phyloP scores from a whole-genome alignment of 2,113 vertebrate genomes.

The Neotragus pygmaeus region DNA sequence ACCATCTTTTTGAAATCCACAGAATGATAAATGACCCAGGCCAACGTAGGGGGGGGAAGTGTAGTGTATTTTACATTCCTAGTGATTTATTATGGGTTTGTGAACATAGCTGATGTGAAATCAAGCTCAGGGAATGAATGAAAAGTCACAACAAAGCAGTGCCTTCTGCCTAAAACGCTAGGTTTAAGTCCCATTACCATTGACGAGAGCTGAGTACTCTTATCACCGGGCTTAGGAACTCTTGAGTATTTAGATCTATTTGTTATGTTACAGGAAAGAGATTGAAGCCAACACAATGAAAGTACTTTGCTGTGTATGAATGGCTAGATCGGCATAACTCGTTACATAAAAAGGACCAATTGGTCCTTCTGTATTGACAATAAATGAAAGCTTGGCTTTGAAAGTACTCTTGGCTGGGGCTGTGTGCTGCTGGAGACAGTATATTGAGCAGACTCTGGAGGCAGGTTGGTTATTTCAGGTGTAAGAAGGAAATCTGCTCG shows the following conservation, averaged over 20 bases:
- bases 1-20: slow-evolving; percentile 78
- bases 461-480: slow-evolving; percentile 43
- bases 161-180: not conserved
- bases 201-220: slow-evolving; percentile 37
- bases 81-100: slow-evolving; percentile 72
- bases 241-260: slow-evolving; percentile 41
- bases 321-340: slow-evolving; percentile 9
- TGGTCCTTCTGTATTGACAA: slow-evolving; percentile 48
- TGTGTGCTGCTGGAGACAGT: slow-evolving; percentile 13
- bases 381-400: slow-evolving; percentile 55
- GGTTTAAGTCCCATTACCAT: not conserved
- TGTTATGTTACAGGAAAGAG: slow-evolving; percentile 6
- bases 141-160: slow-evolving; percentile 56
- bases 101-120: slow-evolving; percentile 65
- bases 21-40: slow-evolving; percentile 70
- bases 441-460: slow-evolving; percentile 20
- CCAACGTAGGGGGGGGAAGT: slow-evolving; percentile 49
- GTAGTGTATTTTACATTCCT: slow-evolving; percentile 75
- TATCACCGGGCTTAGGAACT: not conserved
- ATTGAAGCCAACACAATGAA: slow-evolving; percentile 9
- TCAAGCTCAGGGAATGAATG: slow-evolving; percentile 10
- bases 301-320: slow-evolving; percentile 10
- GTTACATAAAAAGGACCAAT: slow-evolving; percentile 32
- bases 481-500: slow-evolving; percentile 16
- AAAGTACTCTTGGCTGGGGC: slow-evolving; percentile 23